phyloP scores from a whole-genome alignment of 2,797 vertebrate species.

The Sebastiscus tertius region DNA sequence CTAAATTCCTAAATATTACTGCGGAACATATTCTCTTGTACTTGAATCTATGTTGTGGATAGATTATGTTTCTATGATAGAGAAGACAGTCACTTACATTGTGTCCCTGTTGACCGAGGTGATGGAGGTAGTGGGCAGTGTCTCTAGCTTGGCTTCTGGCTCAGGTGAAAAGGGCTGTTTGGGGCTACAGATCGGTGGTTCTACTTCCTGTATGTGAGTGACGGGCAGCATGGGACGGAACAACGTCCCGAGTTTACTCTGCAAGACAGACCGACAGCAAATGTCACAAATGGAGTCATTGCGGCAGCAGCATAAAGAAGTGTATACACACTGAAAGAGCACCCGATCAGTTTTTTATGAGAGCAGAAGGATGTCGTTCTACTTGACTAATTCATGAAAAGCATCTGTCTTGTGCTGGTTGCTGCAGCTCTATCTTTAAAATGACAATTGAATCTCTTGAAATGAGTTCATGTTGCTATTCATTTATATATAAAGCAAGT shows the following conservation, averaged over 20 bases:
- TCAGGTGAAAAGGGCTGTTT: constrained; percentile 62
- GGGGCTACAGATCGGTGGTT: constrained; percentile 72
- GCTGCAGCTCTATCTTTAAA: neutral
- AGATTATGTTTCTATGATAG: neutral
- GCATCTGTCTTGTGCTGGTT: too few relatives aligned
- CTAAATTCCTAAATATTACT: neutral
- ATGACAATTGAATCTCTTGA: neutral
- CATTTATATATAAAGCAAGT: neutral
- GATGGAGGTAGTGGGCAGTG: constrained; percentile 63
- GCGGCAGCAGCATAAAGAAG: too few relatives aligned
- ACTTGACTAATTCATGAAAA: too few relatives aligned
- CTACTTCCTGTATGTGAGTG: constrained; percentile 87
- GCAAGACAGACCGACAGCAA: constrained; percentile 26
- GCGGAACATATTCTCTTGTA: neutral
- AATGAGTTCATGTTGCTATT: neutral
- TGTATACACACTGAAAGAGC: too few relatives aligned
- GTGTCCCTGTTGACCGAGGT: constrained; percentile 84
- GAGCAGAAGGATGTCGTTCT: too few relatives aligned
- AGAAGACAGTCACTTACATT: constrained; percentile 82
- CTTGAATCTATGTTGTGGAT: neutral
- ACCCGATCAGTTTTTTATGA: too few relatives aligned
- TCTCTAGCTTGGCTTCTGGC: constrained; percentile 40
- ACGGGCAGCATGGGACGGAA: constrained; percentile 84
- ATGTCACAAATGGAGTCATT: neutral
- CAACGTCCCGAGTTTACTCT: constrained; percentile 84